phyloP scores from a whole-genome alignment of 2,888 invertebrate genomes.

The Apoda limacodes region DNA sequence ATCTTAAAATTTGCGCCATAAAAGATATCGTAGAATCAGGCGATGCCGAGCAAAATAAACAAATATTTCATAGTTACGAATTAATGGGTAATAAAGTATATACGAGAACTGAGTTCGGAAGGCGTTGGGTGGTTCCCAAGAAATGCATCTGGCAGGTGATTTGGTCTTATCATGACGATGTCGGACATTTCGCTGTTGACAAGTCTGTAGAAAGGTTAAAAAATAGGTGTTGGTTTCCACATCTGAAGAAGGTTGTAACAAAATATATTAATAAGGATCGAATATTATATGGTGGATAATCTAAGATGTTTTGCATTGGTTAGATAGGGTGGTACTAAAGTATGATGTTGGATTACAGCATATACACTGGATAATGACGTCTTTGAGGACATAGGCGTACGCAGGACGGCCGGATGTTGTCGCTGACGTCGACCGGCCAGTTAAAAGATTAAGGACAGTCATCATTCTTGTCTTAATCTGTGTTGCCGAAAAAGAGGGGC shows the following conservation, averaged over 20 bases:
- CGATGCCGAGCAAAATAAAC: slow-evolving; percentile 6
- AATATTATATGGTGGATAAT: no score
- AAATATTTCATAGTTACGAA: slow-evolving; percentile 17
- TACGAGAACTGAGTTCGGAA: slow-evolving; percentile 14
- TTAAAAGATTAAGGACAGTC: no score
- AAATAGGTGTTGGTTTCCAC: slow-evolving; percentile 21
- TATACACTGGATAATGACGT: no score
- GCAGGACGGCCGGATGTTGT: no score
- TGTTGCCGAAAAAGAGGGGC: no score
- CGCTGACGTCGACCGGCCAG: no score
- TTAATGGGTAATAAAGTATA: slow-evolving; percentile 16
- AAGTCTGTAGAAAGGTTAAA: slow-evolving; percentile 21
- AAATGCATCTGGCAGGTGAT: slow-evolving; percentile 18
- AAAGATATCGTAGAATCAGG: slow-evolving; percentile 9
- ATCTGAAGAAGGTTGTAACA: slow-evolving; percentile 15
- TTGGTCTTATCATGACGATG: slow-evolving; percentile 22
- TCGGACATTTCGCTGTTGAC: slow-evolving; percentile 25
- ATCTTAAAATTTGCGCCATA: slow-evolving; percentile 5
- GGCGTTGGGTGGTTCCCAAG: slow-evolving; percentile 23
- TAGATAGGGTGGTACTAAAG: no score
- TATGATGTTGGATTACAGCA: no score
- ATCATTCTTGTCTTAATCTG: no score
- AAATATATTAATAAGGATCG: slow-evolving; percentile 20
- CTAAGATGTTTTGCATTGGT: no score
- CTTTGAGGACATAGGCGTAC: no score